Conservation (phyloP, 2,797 vertebrate species). For the Cygnus olor region DNA sequence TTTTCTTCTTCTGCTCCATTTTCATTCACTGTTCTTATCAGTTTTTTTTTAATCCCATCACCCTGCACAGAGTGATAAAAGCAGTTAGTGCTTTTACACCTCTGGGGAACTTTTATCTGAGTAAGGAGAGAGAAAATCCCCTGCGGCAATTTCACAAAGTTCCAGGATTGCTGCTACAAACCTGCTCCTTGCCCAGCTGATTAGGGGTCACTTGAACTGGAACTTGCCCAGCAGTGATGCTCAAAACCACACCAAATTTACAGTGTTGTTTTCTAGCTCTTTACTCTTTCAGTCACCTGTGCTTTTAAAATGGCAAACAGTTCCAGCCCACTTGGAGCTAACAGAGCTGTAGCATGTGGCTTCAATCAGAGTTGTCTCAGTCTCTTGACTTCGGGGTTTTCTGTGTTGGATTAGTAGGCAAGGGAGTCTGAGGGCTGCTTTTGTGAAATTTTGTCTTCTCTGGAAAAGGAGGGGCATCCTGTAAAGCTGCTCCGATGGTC, state of each 20-base stretch:
- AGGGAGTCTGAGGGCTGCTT: not conserved
- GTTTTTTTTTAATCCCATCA: not conserved
- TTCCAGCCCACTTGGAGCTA: fast-evolving
- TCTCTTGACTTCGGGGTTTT: not conserved
- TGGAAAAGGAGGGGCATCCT: not conserved
- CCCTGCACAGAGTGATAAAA: not conserved
- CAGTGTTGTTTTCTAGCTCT: not conserved
- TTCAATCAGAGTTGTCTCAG: not conserved
- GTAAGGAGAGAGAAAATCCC: not conserved
- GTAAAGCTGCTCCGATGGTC: not conserved
- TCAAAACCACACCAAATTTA: slow-evolving; percentile 4
- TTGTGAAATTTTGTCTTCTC: not conserved
- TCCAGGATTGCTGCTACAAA: not conserved
- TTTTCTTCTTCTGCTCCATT: not conserved
- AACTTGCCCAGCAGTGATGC: not conserved
- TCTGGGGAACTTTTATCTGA: not conserved
- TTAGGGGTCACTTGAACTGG: slow-evolving; percentile 5
- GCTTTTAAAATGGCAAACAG: not conserved
- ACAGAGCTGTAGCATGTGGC: not conserved
- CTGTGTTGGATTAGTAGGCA: not conserved
- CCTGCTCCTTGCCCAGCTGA: not conserved
- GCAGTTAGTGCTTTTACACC: not conserved
- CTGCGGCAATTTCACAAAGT: not conserved
- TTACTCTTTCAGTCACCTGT: not conserved
- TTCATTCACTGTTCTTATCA: not conserved